Evolutionary conservation across 1,140 invertebrate species (phyloP), one percentile per base, ranked within the genome.

Genomic region (Pachyrhynchus sulphureomaculatus): DNA sequence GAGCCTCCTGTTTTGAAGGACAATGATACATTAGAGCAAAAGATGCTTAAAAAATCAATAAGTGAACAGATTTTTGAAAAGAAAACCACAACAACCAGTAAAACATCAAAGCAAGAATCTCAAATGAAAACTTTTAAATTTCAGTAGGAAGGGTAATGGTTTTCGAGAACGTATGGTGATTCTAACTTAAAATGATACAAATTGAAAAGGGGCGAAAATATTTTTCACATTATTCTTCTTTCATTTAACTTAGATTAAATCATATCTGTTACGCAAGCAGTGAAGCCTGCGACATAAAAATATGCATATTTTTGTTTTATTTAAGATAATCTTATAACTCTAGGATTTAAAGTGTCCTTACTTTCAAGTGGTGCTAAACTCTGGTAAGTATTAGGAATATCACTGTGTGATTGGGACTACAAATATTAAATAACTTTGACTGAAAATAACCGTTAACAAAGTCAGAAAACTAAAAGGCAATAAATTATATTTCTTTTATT

Each of bases 41-140:
- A 76, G 53, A 80, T 74, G 72, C 68, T 77, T 13, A 82, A 82
- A 39, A 80, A 82, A 45, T 81, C 81, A 0, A 73, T 76, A 36
- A 80, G 75, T 15, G 78, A 81, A 56, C 80, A 81, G 55, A 75
- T 81, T 9, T 78, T 78, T 8, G 81, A 82, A 58, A 81, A 81
- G 56, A 81, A 80, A 60, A 81, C 79, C 2, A 72, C 81, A 2
- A 79, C 79, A 0, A 81, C 73, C 69, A 78, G 76, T 5, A 76
- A 72, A 45, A 76, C 76, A 4, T 80, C 73, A 61, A 78, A 79
- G 52, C 78, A 81, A 42, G 80, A 81, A 57, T 78, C 78, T 4
- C 78, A 78, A 48, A 77, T 76, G 15, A 81, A 80, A 68, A 79
- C 73, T 17, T 81, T 81, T 54, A 74, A 74, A 29, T 80, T 80